Evolutionary conservation across 2,888 invertebrate species (phyloP).

Genomic region (Trissolcus brochymenae): DNA sequence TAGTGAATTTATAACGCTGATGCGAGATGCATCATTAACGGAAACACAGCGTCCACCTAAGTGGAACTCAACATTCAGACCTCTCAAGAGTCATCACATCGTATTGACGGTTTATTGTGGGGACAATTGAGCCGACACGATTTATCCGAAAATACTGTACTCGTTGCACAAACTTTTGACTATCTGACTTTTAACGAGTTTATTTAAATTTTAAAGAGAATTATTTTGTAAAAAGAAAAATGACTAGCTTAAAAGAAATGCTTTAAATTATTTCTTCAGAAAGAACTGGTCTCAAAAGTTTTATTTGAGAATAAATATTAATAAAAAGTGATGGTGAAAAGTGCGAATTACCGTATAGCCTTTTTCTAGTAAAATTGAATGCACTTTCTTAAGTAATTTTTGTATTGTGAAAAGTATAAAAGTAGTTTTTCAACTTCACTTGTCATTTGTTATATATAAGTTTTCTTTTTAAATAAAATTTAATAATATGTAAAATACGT

Average conservation of each 20-base stretch:
- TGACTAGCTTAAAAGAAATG: not conserved
- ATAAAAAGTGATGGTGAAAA: not conserved
- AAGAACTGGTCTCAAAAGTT: not conserved
- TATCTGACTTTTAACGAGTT: not conserved
- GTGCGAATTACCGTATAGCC: not conserved
- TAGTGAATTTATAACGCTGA: slow-evolving; percentile 13
- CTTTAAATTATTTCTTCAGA: not conserved
- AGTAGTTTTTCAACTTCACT: too few species aligned
- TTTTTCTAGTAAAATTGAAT: not conserved
- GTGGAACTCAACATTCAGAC: not conserved
- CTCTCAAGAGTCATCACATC: not conserved
- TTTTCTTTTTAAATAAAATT: not conserved
- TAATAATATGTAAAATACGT: not conserved
- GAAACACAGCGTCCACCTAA: not conserved
- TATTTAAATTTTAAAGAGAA: not conserved
- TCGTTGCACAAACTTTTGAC: not conserved
- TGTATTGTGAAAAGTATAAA: too few species aligned
- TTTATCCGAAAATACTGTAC: not conserved
- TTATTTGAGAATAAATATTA: too few species aligned
- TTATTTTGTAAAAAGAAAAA: not conserved
- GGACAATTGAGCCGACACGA: slow-evolving; percentile 8
- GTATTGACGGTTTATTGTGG: not conserved
- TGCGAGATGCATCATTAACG: slow-evolving; percentile 4
- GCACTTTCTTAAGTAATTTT: too few species aligned
- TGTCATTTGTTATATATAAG: too few species aligned